phyloP scores from a whole-genome alignment of 1,140 invertebrate species.

The Aporrectodea caliginosa region DNA sequence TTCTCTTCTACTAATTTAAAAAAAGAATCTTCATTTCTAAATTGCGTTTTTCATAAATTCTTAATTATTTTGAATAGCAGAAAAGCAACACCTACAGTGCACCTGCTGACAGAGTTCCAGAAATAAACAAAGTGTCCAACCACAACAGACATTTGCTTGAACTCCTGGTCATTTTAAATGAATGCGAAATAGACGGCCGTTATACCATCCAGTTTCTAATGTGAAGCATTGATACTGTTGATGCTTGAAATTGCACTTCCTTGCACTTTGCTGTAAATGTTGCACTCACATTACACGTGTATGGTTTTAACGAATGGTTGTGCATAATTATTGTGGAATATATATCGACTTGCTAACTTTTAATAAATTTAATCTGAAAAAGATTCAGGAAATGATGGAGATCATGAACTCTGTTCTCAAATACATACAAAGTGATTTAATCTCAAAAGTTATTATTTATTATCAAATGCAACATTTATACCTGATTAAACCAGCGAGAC shows the following conservation, averaged over 20 bases:
- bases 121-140: background rate
- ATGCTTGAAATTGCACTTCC: too few species aligned
- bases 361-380: too few species aligned
- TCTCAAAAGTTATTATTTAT: background rate
- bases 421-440: background rate
- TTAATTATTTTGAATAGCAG: background rate
- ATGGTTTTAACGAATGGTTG: too few species aligned
- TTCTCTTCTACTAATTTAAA: too few species aligned
- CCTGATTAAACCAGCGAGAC: background rate
- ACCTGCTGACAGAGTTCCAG: background rate
- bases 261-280: too few species aligned
- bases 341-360: too few species aligned
- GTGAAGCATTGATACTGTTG: too few species aligned
- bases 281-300: background rate
- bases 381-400: background rate
- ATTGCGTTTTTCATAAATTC: background rate
- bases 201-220: too few species aligned
- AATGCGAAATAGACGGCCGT: too few species aligned
- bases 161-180: too few species aligned
- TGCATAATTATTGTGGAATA: too few species aligned
- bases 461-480: background rate
- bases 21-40: background rate
- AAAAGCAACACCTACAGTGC: background rate
- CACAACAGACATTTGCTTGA: too few species aligned
- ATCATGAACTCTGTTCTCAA: background rate